Evolutionary conservation across 2,113 vertebrate species (phyloP), one percentile per base, ranked within the genome.

Genomic region (Morphnarchus princeps): DNA sequence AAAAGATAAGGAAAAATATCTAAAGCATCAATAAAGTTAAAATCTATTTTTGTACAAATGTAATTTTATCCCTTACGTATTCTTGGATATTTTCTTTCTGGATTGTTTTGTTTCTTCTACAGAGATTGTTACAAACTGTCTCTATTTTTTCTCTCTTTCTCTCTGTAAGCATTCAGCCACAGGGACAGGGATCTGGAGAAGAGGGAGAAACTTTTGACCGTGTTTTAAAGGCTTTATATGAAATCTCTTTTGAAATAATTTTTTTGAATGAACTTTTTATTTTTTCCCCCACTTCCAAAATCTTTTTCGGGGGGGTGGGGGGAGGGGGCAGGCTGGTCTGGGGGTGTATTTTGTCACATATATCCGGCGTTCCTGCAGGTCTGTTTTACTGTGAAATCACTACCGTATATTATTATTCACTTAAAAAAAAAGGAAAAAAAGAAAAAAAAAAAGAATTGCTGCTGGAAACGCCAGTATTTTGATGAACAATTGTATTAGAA

Each of bases 21-120:
- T 98, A 97, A 98, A 96, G 97, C 98, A 92, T 98, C 96, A 96
- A 98, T 97, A 98, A 98, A 98, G 98, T 98, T 97, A 97, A 97
- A 97, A 98, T 98, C 98, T 98, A 98, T 98, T 98, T 98, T 98
- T 98, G 98, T 98, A 98, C 98, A 98, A 98, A 98, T 98, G 98
- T 98, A 98, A 98, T 98, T 98, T 98, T 98, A 98, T 98, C 98
- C 98, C 98, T 98, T 98, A 62, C 61, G 38, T 98, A 95, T 97
- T 88, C 97, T 93, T 95, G 97, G 97, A 96, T 90, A 92, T 79
- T 87, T 62, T 77, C 94, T 95, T 94, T 94, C 84, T 95, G 89
- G 87, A 93, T 94, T 90, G 96, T 93, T 97, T 85, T 93, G 89
- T 97, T 97, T 97, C 95, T 96, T 94, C 94, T 87, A 42, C 94